A percentile compares a stretch with the other conserved stretches of the same genome.
Evolutionary conservation across 2,113 vertebrate species (phyloP).

Genomic region (Corythornis cristatus): DNA sequence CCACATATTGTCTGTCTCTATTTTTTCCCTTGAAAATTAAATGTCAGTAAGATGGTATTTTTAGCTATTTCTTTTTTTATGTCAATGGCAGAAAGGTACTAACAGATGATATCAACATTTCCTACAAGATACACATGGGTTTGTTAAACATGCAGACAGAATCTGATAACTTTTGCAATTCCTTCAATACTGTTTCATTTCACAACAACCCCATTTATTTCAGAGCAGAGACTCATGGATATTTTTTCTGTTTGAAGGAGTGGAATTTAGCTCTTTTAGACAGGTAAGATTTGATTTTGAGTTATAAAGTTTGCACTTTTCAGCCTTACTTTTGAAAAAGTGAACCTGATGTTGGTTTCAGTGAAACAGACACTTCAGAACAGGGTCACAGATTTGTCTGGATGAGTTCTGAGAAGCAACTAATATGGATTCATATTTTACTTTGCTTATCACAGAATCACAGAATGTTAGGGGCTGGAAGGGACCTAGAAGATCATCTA

Average conservation of each 20-base stretch:
- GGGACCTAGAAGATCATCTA: too few species aligned
- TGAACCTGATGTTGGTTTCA: not conserved
- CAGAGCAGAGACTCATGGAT: not conserved
- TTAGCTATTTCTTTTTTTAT: not conserved
- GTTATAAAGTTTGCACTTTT: not conserved
- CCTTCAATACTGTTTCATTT: not conserved
- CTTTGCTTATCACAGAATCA: not conserved
- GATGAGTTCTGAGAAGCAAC: not conserved
- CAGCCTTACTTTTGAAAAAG: not conserved
- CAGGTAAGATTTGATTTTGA: not conserved
- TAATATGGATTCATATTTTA: not conserved
- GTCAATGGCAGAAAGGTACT: not conserved
- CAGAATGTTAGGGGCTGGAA: too few species aligned
- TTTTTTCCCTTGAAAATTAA: not conserved
- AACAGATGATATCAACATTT: not conserved
- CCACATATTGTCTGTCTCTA: slow-evolving; percentile 13
- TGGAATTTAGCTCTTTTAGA: not conserved
- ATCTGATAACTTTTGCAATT: not conserved
- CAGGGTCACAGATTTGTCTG: not conserved
- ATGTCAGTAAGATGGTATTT: not conserved
- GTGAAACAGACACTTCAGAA: not conserved
- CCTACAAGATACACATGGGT: accelerated
- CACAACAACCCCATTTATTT: not conserved
- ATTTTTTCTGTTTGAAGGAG: not conserved
- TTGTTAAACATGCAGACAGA: not conserved